Evolutionary conservation across 2,113 vertebrate genomes (phyloP), one percentile per base, ranked within the genome.

Genomic region (Junco hyemalis): DNA sequence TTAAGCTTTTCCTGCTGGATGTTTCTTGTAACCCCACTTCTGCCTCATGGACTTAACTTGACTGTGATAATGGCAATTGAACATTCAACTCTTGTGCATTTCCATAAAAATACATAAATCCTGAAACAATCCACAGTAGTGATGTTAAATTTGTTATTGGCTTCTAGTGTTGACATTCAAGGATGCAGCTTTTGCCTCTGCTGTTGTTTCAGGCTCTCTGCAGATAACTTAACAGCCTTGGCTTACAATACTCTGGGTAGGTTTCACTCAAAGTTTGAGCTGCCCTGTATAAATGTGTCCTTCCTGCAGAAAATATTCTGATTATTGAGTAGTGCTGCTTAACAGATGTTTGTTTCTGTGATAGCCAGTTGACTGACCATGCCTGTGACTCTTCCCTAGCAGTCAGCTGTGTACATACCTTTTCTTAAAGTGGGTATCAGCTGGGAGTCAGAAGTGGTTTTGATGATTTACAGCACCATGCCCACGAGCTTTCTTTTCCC

Each of bases 401-500:
- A 72, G 70, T 72, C 40, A 79, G 15, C 81, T 89, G 15, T 59
- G 26, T 76, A 50, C 35, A 15, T 69, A 66, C 11, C 42, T 54
- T 68, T 91, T 60, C 53, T 83, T 45, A 28, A 90, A 78, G 68
- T 0, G 1, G 21, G 36, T 80, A 56, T 53, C 71, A 70, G 71
- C 47, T 59, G 45, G 11, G 71, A 88, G 10, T 82, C 40, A 65
- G 57, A 74, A 50, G 44, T 56, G 24, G 0, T 81, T 89, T 91
- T 95, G 91, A 63, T 92, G 60, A 87, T 81, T 90, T 81, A 79
- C 50, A 90, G 73, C 74, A 70, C 33, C 21, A 14, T 96, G 29
- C 63, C 59, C 1, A 4, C 80, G 50, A 84, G 53, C 74, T 76
- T 91, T 89, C 70, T 90, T 76, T 81, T 92, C 36, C 56, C 54